Evolutionary conservation across 2,888 invertebrate genomes (phyloP).

Genomic region (Eupithecia subfuscata): DNA sequence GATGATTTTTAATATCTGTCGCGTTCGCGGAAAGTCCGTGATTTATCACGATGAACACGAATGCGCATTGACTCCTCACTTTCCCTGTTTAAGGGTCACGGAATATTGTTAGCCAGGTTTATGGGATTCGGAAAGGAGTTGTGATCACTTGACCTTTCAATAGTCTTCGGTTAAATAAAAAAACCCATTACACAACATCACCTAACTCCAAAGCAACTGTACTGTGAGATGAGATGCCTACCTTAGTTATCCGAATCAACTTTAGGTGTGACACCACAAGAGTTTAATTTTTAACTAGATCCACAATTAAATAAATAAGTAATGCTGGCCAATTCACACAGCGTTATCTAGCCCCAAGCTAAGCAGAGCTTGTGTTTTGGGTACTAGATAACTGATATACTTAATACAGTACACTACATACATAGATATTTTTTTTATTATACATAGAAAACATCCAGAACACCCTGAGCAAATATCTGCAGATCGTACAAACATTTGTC

Average conservation of each 20-base stretch:
- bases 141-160: no score
- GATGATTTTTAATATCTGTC: conserved; percentile 49
- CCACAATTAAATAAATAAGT: no score
- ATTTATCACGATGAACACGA: conserved; percentile 41
- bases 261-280: background rate
- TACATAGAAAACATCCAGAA: no score
- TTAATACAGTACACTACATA: no score
- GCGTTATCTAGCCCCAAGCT: no score
- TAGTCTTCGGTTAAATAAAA: background rate
- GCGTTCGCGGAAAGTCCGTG: conserved; percentile 37
- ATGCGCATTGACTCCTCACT: conserved; percentile 27
- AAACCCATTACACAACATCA: background rate
- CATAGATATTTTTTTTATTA: no score
- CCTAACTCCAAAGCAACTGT: background rate
- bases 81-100: background rate
- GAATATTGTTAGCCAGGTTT: background rate
- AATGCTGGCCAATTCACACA: no score
- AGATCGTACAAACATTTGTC: no score
- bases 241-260: background rate
- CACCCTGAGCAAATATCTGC: no score
- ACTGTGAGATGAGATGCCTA: background rate
- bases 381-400: no score
- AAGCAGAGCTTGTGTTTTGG: no score
- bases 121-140: background rate
- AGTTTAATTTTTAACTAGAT: background rate